A percentile compares a stretch with the other conserved stretches of the same genome.
phyloP scores from a whole-genome alignment of 2,113 vertebrate species.

The Poecile atricapillus region DNA sequence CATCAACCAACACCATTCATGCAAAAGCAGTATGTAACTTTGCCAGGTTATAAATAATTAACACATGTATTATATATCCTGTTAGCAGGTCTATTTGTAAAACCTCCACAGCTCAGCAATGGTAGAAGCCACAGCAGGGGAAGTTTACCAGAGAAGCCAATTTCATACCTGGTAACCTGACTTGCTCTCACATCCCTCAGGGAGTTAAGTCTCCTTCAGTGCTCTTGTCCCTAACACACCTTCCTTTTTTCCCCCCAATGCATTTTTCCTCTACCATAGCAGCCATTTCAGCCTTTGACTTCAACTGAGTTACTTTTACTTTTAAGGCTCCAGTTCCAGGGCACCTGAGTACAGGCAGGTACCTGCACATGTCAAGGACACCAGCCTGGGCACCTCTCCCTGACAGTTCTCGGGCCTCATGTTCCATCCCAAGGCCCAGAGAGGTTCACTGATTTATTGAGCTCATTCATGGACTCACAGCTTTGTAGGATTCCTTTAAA shows the following conservation, averaged over 20 bases:
- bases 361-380: not conserved
- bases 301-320: not conserved
- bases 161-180: not conserved
- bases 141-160: not conserved
- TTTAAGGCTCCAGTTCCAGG: not conserved
- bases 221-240: fast-evolving
- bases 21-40: not conserved
- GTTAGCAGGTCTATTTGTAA: not conserved
- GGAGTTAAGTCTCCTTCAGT: not conserved
- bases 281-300: not conserved
- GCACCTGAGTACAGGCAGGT: not conserved
- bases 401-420: fast-evolving
- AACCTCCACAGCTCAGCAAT: not conserved
- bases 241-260: fast-evolving
- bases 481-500: not conserved
- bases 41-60: not conserved
- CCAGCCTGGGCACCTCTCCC: not conserved
- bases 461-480: not conserved
- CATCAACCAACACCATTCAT: not conserved
- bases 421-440: not conserved
- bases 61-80: fast-evolving
- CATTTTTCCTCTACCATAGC: not conserved
- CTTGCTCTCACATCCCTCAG: not conserved
- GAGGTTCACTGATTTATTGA: not conserved
- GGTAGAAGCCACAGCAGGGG: not conserved